Evolutionary conservation across 2,797 vertebrate species (phyloP).

Genomic region (Labroides dimidiatus): DNA sequence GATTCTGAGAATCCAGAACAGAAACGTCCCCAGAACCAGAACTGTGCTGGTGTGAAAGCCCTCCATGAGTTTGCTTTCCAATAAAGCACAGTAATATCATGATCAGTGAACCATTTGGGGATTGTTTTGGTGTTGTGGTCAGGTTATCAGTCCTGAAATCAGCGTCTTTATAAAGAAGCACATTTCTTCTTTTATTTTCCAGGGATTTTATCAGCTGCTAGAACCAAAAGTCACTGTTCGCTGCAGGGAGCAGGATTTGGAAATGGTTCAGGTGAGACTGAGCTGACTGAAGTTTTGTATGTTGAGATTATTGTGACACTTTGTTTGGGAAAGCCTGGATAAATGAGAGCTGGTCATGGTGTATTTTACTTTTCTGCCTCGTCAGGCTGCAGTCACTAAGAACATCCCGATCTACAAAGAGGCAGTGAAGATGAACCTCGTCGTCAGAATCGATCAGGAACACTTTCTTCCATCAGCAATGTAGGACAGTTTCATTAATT

Average conservation of each 20-base stretch:
- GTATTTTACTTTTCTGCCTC: conserved; percentile 18
- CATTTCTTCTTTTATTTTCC: conserved; percentile 1
- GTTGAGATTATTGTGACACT: neutral
- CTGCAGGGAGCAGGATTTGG: conserved; percentile 91
- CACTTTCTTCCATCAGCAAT: conserved; percentile 90
- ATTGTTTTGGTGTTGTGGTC: no score
- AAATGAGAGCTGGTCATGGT: neutral
- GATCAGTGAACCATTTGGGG: no score
- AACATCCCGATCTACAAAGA: conserved; percentile 90
- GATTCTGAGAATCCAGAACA: no score
- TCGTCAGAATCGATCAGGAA: conserved; percentile 88
- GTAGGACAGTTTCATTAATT: conserved; percentile 76
- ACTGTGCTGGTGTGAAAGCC: no score
- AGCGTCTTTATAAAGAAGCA: no score
- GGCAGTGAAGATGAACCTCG: conserved; percentile 87
- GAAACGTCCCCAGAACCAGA: no score
- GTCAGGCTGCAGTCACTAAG: conserved; percentile 89
- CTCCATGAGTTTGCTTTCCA: no score
- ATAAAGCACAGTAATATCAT: no score
- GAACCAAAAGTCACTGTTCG: conserved; percentile 90
- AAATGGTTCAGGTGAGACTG: conserved; percentile 89
- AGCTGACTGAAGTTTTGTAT: neutral
- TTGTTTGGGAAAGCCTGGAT: neutral
- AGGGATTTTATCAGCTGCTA: conserved; percentile 95
- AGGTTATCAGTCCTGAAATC: no score